Conservation (phyloP, 2,113 vertebrate genomes). For the Pipa parva region DNA sequence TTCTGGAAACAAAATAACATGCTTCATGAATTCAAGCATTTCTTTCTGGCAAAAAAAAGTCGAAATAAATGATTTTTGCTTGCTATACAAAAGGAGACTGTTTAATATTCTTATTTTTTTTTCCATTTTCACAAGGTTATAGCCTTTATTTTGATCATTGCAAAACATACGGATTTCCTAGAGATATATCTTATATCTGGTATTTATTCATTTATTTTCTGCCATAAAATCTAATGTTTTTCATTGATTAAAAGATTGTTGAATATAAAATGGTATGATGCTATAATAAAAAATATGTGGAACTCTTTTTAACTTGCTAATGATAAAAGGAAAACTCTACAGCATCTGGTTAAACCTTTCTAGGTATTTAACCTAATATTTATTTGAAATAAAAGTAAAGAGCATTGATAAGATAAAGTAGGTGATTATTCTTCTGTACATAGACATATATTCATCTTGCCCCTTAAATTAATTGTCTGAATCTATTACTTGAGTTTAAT, state of each 20-base stretch:
- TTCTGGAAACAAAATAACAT: slow-evolving; percentile 34
- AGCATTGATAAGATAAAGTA: too few relatives aligned
- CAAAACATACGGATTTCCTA: neutral
- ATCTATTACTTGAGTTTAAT: too few relatives aligned
- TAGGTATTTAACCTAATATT: too few relatives aligned
- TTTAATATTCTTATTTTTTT: neutral
- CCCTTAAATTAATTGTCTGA: too few relatives aligned
- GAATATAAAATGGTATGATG: neutral
- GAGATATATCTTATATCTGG: neutral
- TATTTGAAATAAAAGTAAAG: too few relatives aligned
- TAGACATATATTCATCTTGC: too few relatives aligned
- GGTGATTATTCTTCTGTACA: too few relatives aligned
- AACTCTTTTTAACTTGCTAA: too few relatives aligned
- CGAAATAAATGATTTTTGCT: slow-evolving; percentile 11
- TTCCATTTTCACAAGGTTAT: neutral
- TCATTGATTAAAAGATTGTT: neutral
- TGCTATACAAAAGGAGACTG: neutral
- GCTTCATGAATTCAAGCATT: slow-evolving; percentile 26
- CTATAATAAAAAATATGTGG: too few relatives aligned
- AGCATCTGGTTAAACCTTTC: too few relatives aligned
- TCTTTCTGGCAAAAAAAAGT: slow-evolving; percentile 2
- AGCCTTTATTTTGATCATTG: slow-evolving; percentile 1
- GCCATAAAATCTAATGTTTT: neutral
- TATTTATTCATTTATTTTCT: neutral
- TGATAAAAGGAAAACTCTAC: too few relatives aligned